Percentiles rank a stretch among this genome's conserved stretches.
Conservation (phyloP, 2,113 vertebrate species). For the Mesitornis unicolor region DNA sequence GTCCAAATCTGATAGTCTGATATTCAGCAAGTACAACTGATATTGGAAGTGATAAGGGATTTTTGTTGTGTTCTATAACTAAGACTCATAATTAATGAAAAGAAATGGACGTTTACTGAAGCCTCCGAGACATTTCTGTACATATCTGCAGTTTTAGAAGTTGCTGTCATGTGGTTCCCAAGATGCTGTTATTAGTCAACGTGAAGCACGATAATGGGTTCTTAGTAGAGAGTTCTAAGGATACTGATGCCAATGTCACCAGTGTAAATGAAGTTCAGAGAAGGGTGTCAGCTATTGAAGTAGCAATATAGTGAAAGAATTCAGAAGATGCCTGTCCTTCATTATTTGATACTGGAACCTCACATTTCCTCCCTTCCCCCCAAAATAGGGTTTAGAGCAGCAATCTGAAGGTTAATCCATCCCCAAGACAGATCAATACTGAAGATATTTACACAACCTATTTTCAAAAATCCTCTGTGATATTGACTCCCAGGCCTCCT, state of each 20-base stretch:
- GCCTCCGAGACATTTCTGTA: background rate
- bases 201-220: background rate
- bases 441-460: background rate
- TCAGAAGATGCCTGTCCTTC: background rate
- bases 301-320: background rate
- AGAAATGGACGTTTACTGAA: background rate
- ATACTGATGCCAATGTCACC: background rate
- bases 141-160: background rate
- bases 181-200: background rate
- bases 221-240: background rate
- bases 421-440: background rate
- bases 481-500: background rate
- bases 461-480: background rate
- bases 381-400: background rate
- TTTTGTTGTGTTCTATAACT: background rate
- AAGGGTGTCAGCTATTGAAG: background rate
- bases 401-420: background rate
- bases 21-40: background rate
- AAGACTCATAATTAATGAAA: background rate
- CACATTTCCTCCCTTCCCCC: background rate
- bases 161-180: background rate
- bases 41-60: background rate
- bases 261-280: background rate
- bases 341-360: background rate
- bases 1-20: background rate